phyloP scores from a whole-genome alignment of 2,113 vertebrate species.

The Daphoenositta chrysoptera region DNA sequence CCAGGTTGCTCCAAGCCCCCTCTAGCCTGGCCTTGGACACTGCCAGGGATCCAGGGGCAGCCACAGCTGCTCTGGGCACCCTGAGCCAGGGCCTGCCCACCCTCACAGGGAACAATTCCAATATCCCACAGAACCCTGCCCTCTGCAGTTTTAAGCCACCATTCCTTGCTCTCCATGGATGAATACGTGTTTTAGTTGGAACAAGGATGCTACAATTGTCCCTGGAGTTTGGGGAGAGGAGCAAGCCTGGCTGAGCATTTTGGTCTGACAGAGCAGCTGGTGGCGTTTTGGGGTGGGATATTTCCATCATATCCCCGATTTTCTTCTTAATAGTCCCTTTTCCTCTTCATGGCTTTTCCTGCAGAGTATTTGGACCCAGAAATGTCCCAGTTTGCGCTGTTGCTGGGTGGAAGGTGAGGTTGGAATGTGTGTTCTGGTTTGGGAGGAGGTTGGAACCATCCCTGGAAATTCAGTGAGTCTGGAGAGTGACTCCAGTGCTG shows the following conservation, averaged over 20 bases:
- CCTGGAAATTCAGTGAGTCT: not conserved
- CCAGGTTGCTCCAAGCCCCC: accelerated
- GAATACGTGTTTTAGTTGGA: accelerated
- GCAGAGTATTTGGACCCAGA: accelerated
- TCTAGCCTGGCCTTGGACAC: not conserved
- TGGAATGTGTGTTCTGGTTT: not conserved
- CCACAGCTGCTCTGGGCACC: not conserved
- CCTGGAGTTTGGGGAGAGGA: not conserved
- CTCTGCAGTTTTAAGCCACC: not conserved
- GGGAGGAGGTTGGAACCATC: not conserved
- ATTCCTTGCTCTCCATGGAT: not conserved
- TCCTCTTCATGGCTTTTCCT: not conserved
- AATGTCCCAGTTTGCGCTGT: not conserved
- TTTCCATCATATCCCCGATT: not conserved
- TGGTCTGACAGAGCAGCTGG: not conserved
- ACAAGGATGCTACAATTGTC: accelerated
- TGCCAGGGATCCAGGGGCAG: not conserved
- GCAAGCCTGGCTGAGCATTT: not conserved
- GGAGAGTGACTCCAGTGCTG: not conserved
- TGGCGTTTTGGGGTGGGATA: not conserved
- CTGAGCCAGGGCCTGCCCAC: not conserved
- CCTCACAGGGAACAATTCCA: not conserved
- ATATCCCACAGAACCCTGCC: accelerated
- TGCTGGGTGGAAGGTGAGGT: not conserved
- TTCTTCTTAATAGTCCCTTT: not conserved